These are phyloP conservation scores for Eulemur albifrons DNA, from an alignment of 2,797 vertebrate genomes.

Conservation along the genomic window DNA sequence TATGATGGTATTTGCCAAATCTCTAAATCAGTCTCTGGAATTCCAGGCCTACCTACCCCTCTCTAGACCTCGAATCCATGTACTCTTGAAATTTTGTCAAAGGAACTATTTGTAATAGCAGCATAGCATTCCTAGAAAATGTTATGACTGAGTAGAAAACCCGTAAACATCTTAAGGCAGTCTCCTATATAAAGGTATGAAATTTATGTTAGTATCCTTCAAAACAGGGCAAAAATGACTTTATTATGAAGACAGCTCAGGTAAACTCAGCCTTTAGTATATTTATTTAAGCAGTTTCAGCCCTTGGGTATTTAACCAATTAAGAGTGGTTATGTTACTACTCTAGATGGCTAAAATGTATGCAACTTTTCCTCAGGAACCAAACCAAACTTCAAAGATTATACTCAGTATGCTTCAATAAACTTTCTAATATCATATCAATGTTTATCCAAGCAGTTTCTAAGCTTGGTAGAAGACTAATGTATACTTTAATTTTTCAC, in stretches of 20 bases:
- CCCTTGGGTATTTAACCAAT: background rate
- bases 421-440: background rate
- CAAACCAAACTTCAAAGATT: background rate
- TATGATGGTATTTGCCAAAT: background rate
- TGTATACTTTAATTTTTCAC: background rate
- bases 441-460: background rate
- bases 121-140: background rate
- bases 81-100: conserved; percentile 6
- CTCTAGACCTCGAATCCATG: background rate
- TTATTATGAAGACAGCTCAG: background rate
- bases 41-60: background rate
- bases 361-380: background rate
- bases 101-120: background rate
- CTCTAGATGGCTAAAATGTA: background rate
- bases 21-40: background rate
- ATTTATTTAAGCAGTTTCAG: background rate
- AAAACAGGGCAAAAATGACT: background rate
- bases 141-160: background rate
- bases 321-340: background rate
- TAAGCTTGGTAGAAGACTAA: background rate
- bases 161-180: background rate
- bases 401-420: background rate
- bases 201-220: background rate
- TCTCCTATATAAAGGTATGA: background rate
- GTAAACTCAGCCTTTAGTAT: background rate